Conservation (phyloP, 2,113 vertebrate genomes). For the Holacanthus passer region DNA sequence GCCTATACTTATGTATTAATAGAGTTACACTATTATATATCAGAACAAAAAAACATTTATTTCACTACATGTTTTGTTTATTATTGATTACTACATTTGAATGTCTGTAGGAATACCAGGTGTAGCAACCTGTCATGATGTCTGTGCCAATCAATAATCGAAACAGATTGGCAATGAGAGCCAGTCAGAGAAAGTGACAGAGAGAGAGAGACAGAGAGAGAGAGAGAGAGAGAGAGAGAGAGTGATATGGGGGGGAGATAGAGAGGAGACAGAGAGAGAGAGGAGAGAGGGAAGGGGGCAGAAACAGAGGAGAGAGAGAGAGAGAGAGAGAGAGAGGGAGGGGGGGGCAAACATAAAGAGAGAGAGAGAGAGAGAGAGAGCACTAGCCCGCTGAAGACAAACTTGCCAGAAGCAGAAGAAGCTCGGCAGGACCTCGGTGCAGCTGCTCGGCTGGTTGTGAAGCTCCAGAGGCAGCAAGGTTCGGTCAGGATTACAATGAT, state of each 20-base stretch:
- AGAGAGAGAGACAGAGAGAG: slow-evolving; percentile 21
- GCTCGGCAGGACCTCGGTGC: slow-evolving; percentile 60
- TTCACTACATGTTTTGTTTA: neutral
- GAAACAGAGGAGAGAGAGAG: slow-evolving; percentile 21
- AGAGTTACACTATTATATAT: no score
- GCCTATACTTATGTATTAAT: neutral
- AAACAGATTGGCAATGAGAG: slow-evolving; percentile 46
- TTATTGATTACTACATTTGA: no score
- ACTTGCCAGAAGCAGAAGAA: slow-evolving; percentile 75
- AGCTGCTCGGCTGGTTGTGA: slow-evolving; percentile 53
- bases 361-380: slow-evolving; percentile 50
- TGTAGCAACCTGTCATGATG: slow-evolving; percentile 66
- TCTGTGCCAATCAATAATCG: slow-evolving; percentile 62
- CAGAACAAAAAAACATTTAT: no score
- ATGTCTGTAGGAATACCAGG: no score
- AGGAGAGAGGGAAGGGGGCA: slow-evolving; percentile 24
- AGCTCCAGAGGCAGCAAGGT: slow-evolving; percentile 35
- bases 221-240: slow-evolving; percentile 43
- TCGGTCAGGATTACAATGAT: slow-evolving; percentile 82
- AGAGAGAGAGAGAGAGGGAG: slow-evolving; percentile 44
- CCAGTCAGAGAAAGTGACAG: no score
- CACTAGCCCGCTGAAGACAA: slow-evolving; percentile 59
- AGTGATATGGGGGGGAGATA: no score
- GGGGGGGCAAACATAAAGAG: no score
- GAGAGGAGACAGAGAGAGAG: slow-evolving; percentile 51